These are phyloP conservation scores for Eriocheir sinensis DNA, from an alignment of 1,140 invertebrate species.

Conservation along the genomic window DNA sequence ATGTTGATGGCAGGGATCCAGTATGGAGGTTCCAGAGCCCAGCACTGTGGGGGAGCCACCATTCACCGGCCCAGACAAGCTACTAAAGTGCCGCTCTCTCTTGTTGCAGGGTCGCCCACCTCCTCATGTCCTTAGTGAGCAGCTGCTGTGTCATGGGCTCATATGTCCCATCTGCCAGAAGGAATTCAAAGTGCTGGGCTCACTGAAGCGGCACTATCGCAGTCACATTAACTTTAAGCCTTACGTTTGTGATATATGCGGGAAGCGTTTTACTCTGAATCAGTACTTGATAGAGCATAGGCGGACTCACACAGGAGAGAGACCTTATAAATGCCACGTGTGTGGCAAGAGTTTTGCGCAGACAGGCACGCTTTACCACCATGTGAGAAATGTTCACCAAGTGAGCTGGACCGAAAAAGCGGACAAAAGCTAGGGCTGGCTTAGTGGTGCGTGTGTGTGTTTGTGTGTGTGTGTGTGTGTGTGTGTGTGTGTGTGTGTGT, in stretches of 20 bases:
- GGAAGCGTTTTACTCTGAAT: slow-evolving; percentile 83
- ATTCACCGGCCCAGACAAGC: slow-evolving; percentile 74
- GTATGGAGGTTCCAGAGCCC: slow-evolving; percentile 54
- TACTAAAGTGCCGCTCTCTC: slow-evolving; percentile 79
- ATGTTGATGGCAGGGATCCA: slow-evolving; percentile 32
- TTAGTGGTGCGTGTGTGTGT: slow-evolving; percentile 30
- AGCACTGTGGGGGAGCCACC: slow-evolving; percentile 56
- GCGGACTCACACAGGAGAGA: slow-evolving; percentile 89
- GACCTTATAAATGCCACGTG: slow-evolving; percentile 88
- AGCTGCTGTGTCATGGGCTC: slow-evolving; percentile 76
- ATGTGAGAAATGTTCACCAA: slow-evolving; percentile 92
- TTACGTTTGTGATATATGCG: slow-evolving; percentile 82
- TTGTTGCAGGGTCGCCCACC: slow-evolving; percentile 78
- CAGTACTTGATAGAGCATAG: slow-evolving; percentile 94
- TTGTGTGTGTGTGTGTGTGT: background rate
- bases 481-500: slow-evolving; percentile 5
- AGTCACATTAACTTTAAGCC: slow-evolving; percentile 83
- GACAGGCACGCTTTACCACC: slow-evolving; percentile 90
- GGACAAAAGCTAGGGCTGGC: slow-evolving; percentile 73
- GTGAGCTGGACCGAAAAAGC: slow-evolving; percentile 81
- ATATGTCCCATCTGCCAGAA: slow-evolving; percentile 87
- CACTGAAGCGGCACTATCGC: slow-evolving; percentile 81
- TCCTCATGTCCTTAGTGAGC: slow-evolving; percentile 77
- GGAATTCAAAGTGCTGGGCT: slow-evolving; percentile 85
- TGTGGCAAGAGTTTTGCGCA: slow-evolving; percentile 94